Evolutionary conservation across 1,140 invertebrate species (phyloP), one percentile per base, ranked within the genome.

Genomic region (Drosophila miranda): DNA sequence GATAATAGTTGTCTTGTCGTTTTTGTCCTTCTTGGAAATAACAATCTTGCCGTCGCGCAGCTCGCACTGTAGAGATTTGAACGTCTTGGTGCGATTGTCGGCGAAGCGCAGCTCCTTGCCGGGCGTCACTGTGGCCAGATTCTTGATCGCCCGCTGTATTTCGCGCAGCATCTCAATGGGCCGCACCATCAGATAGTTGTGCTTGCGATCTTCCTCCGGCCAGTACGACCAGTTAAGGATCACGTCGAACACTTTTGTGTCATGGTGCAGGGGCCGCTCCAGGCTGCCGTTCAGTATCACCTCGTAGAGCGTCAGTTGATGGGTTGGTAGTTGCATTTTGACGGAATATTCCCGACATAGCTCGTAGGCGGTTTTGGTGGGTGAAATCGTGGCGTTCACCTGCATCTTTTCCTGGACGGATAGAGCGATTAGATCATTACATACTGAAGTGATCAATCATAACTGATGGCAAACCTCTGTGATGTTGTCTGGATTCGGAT

Each of bases 141-240:
- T 77, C 53, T 92, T 84, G 68, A 92, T 57, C 62, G 91, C 75
- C 68, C 92, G 60, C 74, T 92, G 71, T 84, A 92, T 83, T 89
- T 92, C 90, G 78, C 78, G 89, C 21, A 91, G 56, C 61, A 93
- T 90, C 56, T 92, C 92, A 1, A 93, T 92, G 1, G 93, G 92
- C 21, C 91, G 94, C 6, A 97, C 90, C n/a, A 96, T 91, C 11
- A 98, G 91, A 78, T 95, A 94, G 81, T 97, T 97, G 73, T 96
- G 93, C 89, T 95, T 96, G 14, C 96, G 92, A 89, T 97, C 95
- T 3, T 93, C 92, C 49, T 96, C 94, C 45, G 96, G 94, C 97
- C 97, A 98, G 68, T 95, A 95, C 0, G 95, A 94, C 97, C 97
- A 98, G 44, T 94, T 93, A 8, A 97, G 91, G 9, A 98, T 94